phyloP scores from a whole-genome alignment of 2,113 vertebrate species.

The Apistogramma diplotaenia region DNA sequence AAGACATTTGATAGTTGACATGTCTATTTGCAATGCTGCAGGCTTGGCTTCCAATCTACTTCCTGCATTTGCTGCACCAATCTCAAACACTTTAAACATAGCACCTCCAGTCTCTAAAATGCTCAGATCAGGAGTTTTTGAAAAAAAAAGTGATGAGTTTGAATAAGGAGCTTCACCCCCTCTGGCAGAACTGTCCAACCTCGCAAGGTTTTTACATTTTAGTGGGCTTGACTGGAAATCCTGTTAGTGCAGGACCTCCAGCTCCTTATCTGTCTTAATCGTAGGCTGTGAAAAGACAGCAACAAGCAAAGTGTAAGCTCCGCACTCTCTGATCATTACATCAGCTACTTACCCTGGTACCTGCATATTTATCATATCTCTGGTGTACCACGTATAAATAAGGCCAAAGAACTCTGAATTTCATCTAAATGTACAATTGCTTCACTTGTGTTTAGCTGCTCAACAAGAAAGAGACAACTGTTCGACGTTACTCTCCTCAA shows the following conservation, averaged over 20 bases:
- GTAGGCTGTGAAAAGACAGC: slow-evolving; percentile 16
- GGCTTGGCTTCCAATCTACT: background rate
- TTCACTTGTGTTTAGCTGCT: background rate
- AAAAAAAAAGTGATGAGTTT: slow-evolving; percentile 42
- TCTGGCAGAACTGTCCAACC: slow-evolving; percentile 26
- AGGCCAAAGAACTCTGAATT: background rate
- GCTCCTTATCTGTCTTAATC: slow-evolving; percentile 51
- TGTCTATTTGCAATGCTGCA: background rate
- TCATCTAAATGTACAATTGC: background rate
- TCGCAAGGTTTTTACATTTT: slow-evolving; percentile 30
- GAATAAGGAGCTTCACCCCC: slow-evolving; percentile 33
- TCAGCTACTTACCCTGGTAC: slow-evolving; percentile 16
- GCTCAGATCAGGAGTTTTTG: slow-evolving; percentile 28
- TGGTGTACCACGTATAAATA: background rate
- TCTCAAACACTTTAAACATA: background rate
- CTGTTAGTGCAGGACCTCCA: slow-evolving; percentile 22
- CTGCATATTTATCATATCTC: slow-evolving; percentile 39
- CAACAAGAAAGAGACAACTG: background rate
- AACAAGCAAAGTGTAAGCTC: slow-evolving; percentile 22
- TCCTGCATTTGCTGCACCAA: slow-evolving; percentile 5
- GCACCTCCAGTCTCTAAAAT: slow-evolving; percentile 5
- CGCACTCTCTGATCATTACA: slow-evolving; percentile 46
- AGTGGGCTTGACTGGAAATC: slow-evolving; percentile 40
- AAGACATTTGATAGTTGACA: slow-evolving; percentile 16
- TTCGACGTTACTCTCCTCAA: no score